Evolutionary conservation across 1,140 invertebrate species (phyloP), one percentile per base, ranked within the genome.

Genomic region (Listronotus bonariensis): DNA sequence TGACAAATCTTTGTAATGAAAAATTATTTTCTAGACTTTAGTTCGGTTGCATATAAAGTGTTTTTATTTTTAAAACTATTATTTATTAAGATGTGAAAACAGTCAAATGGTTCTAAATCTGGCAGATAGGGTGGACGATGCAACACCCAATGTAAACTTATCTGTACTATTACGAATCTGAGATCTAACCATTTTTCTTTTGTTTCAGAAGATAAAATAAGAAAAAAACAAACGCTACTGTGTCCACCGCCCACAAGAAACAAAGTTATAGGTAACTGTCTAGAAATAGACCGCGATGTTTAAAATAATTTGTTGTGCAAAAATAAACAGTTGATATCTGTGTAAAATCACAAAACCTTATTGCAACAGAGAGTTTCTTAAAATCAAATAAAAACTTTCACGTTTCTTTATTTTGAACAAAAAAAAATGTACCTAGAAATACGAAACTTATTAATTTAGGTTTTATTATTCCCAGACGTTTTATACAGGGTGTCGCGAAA

Each of bases 271-370:
- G 49, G 64, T 53, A 66, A 59, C 49, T 57, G 54, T 57, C 26
- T 59, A 59, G 53, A 26, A 38, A 59, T 66, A 66, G 32, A 18
- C 32, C 42, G 55, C 56, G 54, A 59, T 66, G 64, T 66, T 59
- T 53, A 40, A 36, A 38, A 56, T 66, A 51, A 52, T 59, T 66
- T 59, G 54, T 59, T 65, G 53, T 65, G 62, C 62, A 51, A 65
- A 65, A 56, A 60, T 60, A 51, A 65, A 52, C 45, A 32, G 53
- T 62, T 62, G 59, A 62, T 49, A 38, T 62, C 46, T 57, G 49
- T 60, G 57, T 60, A 46, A n/a, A n/a, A 60, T 60, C 43, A 41
- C 57, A 51, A 51, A 31, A 45, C 15, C 41, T n/a, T 46, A 46
- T 57, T 46, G 42, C n/a, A 46, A 36, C 34, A 36, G 34, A 36